Percentiles rank a stretch among this genome's conserved stretches.
These are phyloP conservation scores for Protobothrops mucrosquamatus DNA, from an alignment of 2,113 vertebrate species.

Conservation along the genomic window DNA sequence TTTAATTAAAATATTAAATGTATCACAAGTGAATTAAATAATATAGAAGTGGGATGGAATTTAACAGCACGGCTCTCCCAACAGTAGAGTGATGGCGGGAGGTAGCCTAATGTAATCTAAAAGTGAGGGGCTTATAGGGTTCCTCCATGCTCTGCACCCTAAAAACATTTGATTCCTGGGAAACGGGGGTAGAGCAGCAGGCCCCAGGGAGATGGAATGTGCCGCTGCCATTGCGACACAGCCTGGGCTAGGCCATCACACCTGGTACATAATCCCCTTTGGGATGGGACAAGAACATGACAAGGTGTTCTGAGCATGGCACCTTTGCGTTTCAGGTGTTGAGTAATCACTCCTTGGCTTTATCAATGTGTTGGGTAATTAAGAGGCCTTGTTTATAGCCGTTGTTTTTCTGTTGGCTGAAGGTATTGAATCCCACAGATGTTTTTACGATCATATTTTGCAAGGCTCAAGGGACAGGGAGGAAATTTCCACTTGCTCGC, in stretches of 20 bases:
- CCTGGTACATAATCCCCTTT: background rate
- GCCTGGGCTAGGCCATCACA: background rate
- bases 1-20: no score
- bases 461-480: slow-evolving; percentile 45
- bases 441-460: slow-evolving; percentile 59
- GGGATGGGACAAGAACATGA: background rate
- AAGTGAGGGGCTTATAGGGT: background rate
- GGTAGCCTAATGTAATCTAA: background rate
- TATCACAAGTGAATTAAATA: background rate
- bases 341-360: background rate
- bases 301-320: background rate
- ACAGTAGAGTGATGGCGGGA: background rate
- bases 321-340: background rate
- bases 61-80: background rate
- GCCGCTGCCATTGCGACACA: background rate
- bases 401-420: slow-evolving; percentile 22
- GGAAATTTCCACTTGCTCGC: slow-evolving; percentile 66
- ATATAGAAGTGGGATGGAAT: background rate
- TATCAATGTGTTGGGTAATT: slow-evolving; percentile 10
- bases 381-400: slow-evolving; percentile 1
- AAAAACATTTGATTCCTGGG: background rate
- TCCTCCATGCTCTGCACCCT: background rate
- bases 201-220: fast-evolving
- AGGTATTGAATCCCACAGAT: slow-evolving; percentile 17
- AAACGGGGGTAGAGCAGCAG: background rate